Evolutionary conservation across 2,797 vertebrate genomes (phyloP).

Genomic region (Neomorphus geoffroyi): DNA sequence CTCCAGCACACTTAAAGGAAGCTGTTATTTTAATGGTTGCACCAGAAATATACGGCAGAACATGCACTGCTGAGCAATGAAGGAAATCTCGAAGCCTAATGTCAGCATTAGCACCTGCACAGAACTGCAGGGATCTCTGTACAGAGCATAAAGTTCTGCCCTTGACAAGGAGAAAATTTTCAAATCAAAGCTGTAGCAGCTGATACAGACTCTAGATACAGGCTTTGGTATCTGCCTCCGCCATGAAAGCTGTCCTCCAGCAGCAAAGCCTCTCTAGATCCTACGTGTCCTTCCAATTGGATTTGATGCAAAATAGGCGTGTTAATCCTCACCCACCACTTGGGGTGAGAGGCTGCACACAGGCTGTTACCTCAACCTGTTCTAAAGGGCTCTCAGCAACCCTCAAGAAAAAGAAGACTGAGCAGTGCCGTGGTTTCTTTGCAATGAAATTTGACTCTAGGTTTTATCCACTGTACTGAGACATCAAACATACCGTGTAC

Average conservation of each 20-base stretch:
- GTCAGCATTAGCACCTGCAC: background rate
- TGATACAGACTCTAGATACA: background rate
- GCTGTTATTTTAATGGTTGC: background rate
- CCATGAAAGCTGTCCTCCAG: background rate
- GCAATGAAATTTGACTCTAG: background rate
- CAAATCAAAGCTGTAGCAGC: background rate
- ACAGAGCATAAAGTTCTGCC: background rate
- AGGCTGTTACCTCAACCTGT: background rate
- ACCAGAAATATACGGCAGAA: background rate
- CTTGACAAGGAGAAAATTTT: background rate
- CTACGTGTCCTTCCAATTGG: background rate
- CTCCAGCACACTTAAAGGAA: constrained; percentile 14
- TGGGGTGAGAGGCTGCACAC: background rate
- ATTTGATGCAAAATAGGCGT: background rate
- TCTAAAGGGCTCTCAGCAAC: background rate
- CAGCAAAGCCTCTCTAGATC: background rate
- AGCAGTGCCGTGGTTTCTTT: background rate
- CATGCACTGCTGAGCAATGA: background rate
- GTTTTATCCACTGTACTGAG: background rate
- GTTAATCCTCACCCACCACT: background rate
- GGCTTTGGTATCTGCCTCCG: background rate
- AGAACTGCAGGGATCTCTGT: background rate
- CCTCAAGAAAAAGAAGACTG: background rate
- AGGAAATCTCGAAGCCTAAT: background rate
- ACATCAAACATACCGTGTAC: fast-evolving